A percentile compares a stretch with the other conserved stretches of the same genome.
phyloP scores from a whole-genome alignment of 2,797 vertebrate genomes.

The Apogon hyalosoma region DNA sequence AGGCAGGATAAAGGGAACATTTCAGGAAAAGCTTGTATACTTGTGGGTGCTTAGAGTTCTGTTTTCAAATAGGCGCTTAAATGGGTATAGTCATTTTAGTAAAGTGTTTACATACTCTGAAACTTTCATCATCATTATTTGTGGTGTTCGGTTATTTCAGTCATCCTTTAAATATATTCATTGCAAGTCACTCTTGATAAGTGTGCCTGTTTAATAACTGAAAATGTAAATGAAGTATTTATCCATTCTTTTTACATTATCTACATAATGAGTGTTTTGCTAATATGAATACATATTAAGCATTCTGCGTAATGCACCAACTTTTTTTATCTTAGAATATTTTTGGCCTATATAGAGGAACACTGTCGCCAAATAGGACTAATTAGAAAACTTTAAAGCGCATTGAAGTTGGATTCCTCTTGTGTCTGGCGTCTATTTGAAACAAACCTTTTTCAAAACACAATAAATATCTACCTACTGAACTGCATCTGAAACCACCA shows the following conservation, averaged over 20 bases:
- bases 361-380: conserved; percentile 15
- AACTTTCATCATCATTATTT: conserved; percentile 48
- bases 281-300: conserved; percentile 74
- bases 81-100: conserved; percentile 40
- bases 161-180: conserved; percentile 49
- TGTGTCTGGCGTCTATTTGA: conserved; percentile 2
- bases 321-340: conserved; percentile 46
- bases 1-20: conserved; percentile 28
- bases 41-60: conserved; percentile 28
- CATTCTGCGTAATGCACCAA: conserved; percentile 41
- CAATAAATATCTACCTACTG: background rate
- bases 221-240: conserved; percentile 73
- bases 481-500: conserved; percentile 13
- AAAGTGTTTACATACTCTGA: conserved; percentile 40
- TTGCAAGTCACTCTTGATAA: conserved; percentile 58
- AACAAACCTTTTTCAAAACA: background rate
- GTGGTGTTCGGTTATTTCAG: conserved; percentile 30
- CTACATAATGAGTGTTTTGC: conserved; percentile 70
- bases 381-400: conserved; percentile 52
- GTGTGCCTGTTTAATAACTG: conserved; percentile 57
- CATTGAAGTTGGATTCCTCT: conserved; percentile 25
- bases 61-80: conserved; percentile 44
- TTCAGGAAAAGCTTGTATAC: conserved; percentile 13
- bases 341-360: conserved; percentile 28
- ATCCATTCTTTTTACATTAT: conserved; percentile 69